These are phyloP conservation scores for Clunio marinus DNA, from an alignment of 2,888 invertebrate species.

Conservation along the genomic window DNA sequence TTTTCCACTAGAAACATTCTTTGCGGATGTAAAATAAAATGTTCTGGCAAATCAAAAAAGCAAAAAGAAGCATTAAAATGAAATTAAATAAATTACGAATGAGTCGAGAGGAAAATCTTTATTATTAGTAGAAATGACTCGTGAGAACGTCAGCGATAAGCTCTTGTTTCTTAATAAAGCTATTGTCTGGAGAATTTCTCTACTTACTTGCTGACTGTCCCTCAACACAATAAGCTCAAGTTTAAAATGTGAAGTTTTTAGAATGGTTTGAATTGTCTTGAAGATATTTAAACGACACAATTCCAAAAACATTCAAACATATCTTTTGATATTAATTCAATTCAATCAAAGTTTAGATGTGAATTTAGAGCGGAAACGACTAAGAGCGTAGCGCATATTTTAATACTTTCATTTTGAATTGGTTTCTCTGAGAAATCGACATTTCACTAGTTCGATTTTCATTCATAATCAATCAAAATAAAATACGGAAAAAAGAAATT, in stretches of 20 bases:
- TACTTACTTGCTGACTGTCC: background rate
- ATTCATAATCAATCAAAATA: constrained; percentile 2
- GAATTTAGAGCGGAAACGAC: too few relatives aligned
- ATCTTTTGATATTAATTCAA: too few relatives aligned
- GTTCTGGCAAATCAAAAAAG: too few relatives aligned
- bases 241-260: too few relatives aligned
- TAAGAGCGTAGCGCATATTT: too few relatives aligned
- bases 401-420: constrained; percentile 8
- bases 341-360: too few relatives aligned
- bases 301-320: too few relatives aligned
- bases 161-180: background rate
- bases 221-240: constrained; percentile 13
- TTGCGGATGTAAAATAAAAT: too few relatives aligned
- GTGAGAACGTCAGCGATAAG: constrained; percentile 20
- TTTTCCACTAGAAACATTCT: background rate
- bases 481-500: background rate
- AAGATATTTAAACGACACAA: too few relatives aligned
- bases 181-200: background rate
- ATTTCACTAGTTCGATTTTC: background rate
- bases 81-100: constrained; percentile 20
- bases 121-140: background rate
- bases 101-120: background rate
- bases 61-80: constrained; percentile 15
- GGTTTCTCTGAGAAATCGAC: constrained; percentile 10
- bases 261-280: too few relatives aligned